These are phyloP conservation scores for Ochotona curzoniae DNA, from an alignment of 2,113 vertebrate species.

Conservation along the genomic window DNA sequence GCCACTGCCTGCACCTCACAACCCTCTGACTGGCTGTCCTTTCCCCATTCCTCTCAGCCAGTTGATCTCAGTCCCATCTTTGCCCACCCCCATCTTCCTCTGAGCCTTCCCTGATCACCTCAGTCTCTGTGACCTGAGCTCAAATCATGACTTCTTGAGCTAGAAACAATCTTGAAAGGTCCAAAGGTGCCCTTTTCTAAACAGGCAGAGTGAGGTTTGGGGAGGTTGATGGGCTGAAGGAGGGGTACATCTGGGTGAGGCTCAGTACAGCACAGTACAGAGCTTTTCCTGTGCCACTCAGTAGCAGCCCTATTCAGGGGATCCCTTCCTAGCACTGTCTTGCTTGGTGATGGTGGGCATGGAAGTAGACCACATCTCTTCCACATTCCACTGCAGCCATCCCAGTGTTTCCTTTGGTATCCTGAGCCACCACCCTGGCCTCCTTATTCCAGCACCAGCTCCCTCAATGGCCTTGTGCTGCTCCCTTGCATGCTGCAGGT, in stretches of 20 bases:
- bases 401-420: neutral
- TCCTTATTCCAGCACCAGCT: neutral
- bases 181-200: neutral
- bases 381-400: neutral
- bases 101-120: neutral
- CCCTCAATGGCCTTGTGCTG: neutral
- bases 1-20: accelerated
- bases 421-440: neutral
- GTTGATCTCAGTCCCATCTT: neutral
- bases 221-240: neutral
- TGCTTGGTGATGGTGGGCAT: no score
- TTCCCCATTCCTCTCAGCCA: neutral
- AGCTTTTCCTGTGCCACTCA: no score
- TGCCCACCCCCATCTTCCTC: neutral
- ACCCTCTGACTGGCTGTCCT: neutral
- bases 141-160: neutral
- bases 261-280: neutral
- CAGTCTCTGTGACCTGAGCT: neutral
- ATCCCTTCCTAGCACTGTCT: no score
- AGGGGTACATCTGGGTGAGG: neutral
- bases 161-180: neutral
- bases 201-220: conserved; percentile 21
- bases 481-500: neutral
- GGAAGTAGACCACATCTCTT: no score
- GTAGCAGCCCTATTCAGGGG: no score